Conservation (phyloP, 2,888 invertebrate species). For the Tethea ocularis region DNA sequence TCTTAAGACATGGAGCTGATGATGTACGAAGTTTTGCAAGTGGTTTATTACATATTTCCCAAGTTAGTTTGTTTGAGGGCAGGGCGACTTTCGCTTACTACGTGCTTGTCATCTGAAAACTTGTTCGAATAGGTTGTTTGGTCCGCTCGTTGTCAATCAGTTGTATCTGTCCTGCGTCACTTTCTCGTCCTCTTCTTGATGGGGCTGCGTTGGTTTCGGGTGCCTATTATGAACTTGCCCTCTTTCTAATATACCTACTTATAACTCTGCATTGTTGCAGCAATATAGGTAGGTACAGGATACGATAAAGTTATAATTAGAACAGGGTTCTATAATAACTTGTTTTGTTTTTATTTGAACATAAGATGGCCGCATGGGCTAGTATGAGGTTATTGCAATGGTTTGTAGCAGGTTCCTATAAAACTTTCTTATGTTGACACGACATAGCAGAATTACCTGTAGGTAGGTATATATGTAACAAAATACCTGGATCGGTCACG, state of each 20-base stretch:
- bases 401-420: background rate
- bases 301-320: slow-evolving; percentile 1
- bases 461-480: background rate
- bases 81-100: slow-evolving; percentile 10
- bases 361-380: background rate
- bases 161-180: background rate
- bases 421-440: background rate
- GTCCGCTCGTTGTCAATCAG: background rate
- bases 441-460: background rate
- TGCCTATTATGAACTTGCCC: background rate
- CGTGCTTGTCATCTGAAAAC: slow-evolving; percentile 10
- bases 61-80: background rate
- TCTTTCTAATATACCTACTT: background rate
- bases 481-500: background rate
- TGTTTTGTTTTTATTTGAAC: background rate
- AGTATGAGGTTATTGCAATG: slow-evolving; percentile 3
- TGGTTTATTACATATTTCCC: background rate
- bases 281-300: background rate
- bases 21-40: background rate
- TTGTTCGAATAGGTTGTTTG: slow-evolving; percentile 1
- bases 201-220: background rate
- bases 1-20: background rate
- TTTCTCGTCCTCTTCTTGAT: background rate
- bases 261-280: background rate
- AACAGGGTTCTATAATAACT: background rate